A percentile compares a stretch with the other conserved stretches of the same genome.
Evolutionary conservation across 1,140 invertebrate genomes (phyloP).

Genomic region (Halyomorpha halys): DNA sequence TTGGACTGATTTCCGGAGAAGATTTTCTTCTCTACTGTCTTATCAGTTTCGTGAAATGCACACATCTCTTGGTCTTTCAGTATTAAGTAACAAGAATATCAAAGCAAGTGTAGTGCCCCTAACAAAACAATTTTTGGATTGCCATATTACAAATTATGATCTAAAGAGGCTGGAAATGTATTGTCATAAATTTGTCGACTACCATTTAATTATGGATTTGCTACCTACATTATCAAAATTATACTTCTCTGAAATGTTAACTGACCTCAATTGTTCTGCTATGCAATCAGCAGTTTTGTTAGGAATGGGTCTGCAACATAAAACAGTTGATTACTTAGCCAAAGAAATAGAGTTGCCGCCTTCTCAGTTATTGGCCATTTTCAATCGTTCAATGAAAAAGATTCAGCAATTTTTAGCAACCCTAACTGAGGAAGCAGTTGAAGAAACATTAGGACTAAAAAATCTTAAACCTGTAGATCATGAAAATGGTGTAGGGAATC

Average conservation of each 20-base stretch:
- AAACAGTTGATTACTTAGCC: slow-evolving; percentile 73
- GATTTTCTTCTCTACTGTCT: slow-evolving; percentile 65
- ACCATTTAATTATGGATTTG: slow-evolving; percentile 87
- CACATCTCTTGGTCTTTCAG: slow-evolving; percentile 58
- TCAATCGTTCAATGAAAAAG: slow-evolving; percentile 66
- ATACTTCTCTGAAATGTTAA: slow-evolving; percentile 66
- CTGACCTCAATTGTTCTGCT: slow-evolving; percentile 56
- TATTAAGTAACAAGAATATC: slow-evolving; percentile 58
- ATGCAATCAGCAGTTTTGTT: slow-evolving; percentile 80
- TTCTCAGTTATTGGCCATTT: slow-evolving; percentile 80
- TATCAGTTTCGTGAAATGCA: slow-evolving; percentile 65
- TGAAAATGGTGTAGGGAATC: not conserved
- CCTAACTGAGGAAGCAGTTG: slow-evolving; percentile 3
- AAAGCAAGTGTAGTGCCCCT: slow-evolving; percentile 43
- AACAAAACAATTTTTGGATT: slow-evolving; percentile 51
- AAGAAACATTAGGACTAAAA: slow-evolving; percentile 16
- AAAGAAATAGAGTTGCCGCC: slow-evolving; percentile 71
- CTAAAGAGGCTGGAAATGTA: slow-evolving; percentile 83
- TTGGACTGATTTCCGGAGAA: slow-evolving; percentile 69
- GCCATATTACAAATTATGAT: slow-evolving; percentile 73
- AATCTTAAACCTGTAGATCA: not conserved
- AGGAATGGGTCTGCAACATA: slow-evolving; percentile 86
- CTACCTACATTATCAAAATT: slow-evolving; percentile 64
- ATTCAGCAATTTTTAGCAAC: not conserved
- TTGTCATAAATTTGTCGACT: slow-evolving; percentile 85